Percentiles rank a stretch among this genome's conserved stretches.
Evolutionary conservation across 2,797 vertebrate genomes (phyloP).

Genomic region (Leptatherina wallacei): DNA sequence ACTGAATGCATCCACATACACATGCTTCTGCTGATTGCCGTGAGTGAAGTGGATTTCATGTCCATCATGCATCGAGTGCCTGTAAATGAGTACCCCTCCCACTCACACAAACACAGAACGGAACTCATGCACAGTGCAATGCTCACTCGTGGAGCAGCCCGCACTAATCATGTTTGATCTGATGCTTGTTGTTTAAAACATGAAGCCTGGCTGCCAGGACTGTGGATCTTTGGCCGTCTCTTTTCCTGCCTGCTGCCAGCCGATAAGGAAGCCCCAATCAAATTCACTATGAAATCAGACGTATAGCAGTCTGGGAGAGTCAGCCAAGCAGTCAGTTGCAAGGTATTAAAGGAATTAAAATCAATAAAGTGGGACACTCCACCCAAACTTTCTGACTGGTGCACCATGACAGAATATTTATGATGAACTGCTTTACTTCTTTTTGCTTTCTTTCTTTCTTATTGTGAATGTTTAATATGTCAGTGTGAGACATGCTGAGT

Average conservation of each 20-base stretch:
- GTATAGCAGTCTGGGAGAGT: slow-evolving; percentile 34
- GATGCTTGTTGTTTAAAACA: slow-evolving; percentile 65
- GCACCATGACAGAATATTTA: slow-evolving; percentile 15
- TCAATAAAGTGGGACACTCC: slow-evolving; percentile 63
- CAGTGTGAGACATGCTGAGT: not conserved
- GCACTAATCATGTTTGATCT: slow-evolving; percentile 67
- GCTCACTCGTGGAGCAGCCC: slow-evolving; percentile 21
- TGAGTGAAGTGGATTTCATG: slow-evolving; percentile 27
- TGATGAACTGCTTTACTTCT: slow-evolving; percentile 26
- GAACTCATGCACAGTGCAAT: slow-evolving; percentile 39
- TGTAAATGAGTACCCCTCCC: slow-evolving; percentile 28
- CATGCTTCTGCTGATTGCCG: slow-evolving; percentile 28
- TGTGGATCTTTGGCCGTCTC: slow-evolving; percentile 54
- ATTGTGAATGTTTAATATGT: not conserved
- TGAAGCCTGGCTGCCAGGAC: slow-evolving; percentile 42
- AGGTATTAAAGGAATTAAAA: slow-evolving; percentile 78
- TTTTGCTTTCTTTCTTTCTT: slow-evolving; percentile 1
- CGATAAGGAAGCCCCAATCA: slow-evolving; percentile 74
- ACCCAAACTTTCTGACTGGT: slow-evolving; percentile 25
- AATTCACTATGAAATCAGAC: slow-evolving; percentile 64
- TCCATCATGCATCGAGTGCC: slow-evolving; percentile 57
- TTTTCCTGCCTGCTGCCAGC: slow-evolving; percentile 73
- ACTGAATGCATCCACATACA: slow-evolving; percentile 27
- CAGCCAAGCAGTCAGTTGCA: slow-evolving; percentile 55
- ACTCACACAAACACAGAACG: slow-evolving; percentile 18